Base-by-base conservation (phyloP, 2,113 vertebrate species). In the Falco punctatus region DNA sequence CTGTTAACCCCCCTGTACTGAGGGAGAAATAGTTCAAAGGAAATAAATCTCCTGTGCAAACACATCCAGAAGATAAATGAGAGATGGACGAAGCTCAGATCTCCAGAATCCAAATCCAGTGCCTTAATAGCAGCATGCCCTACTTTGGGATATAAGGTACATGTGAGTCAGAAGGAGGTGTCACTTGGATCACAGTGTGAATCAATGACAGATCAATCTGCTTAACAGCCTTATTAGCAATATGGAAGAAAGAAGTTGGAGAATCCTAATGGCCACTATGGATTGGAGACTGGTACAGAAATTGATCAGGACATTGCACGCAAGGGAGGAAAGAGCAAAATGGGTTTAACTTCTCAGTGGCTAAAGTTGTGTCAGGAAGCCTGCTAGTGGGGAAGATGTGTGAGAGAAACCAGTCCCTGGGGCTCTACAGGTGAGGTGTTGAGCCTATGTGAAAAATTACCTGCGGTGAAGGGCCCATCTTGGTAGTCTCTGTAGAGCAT, bases 291-390 rank as follows among this genome's bases (percentile, higher is more conserved):
- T 21, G 44, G 26, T 51, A 21, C 26, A 86, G 42, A 81, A 74
- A 49, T 42, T 15, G 49, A 18, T 40, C 27, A 70, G 40, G 55
- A 26, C 13, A 21, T 11, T 0, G 0, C 1, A 2, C 35, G 40
- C 7, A 32, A 42, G 12, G 19, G 23, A 80, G 19, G 6, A 51
- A 90, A 79, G 4, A 67, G 24, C n/a, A 81, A 59, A 77, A 73
- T 18, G 27, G 1, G 6, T 64, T 81, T 64, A 51, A 38, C 19
- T 38, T 77, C 46, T 44, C 14, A 65, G 23, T 27, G 40, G 8
- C 11, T 26, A 11, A 92, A 75, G 9, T 35, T 7, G 44, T 57
- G 6, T 30, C 35, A 59, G 48, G 49, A 75, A 79, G 15, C 3
- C 10, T n/a, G 5, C 8, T 48, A 8, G 3, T 38, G 28, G 26